Base-by-base conservation (phyloP, 2,888 invertebrate genomes). In the Chrysolina americana region DNA sequence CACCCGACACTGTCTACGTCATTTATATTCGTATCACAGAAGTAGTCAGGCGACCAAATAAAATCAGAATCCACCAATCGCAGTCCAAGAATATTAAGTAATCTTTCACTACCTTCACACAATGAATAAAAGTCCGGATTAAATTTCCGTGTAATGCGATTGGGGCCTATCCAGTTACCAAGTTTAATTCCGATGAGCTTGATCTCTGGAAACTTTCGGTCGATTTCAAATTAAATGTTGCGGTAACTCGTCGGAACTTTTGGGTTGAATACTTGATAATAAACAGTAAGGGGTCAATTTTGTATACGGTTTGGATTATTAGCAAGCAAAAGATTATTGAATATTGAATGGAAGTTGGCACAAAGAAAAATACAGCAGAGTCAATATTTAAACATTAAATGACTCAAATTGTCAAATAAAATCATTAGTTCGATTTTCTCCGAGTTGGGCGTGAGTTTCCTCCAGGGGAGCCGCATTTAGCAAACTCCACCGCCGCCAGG, bases 31-130 rank as follows among this genome's bases (percentile, higher is more conserved):
- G 77, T 74, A 80, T 83, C 86, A 84, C 84, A 82, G 77, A 79
- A 77, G 81, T 81, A 83, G 85, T 82, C 84, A 83, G 84, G 81
- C 84, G 84, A 84, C 85, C 83, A 85, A 87, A 87, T 86, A 86
- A 86, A 86, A 87, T 86, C 83, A 81, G 81, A 83, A 84, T 85
- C 84, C 81, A 80, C 82, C 84, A 83, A 85, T 84, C 84, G 80
- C 80, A 76, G 79, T 76, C 64, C 76, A 80, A 77, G 84, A 84
- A 84, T 84, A 84, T 84, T 83, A 84, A 84, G 81, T 81, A 81
- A 77, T 82, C 74, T 74, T 76, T 79, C 76, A 68, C 50, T 73
- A 77, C 73, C 79, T 77, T 71, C 65, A 71, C 65, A 59, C 74
- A 70, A 71, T 70, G 71, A 65, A 71, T 70, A 68, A 71, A 70